Percentiles rank a stretch among this genome's conserved stretches.
These are phyloP conservation scores for Netelia melanura DNA, from an alignment of 2,888 invertebrate genomes.

Conservation along the genomic window DNA sequence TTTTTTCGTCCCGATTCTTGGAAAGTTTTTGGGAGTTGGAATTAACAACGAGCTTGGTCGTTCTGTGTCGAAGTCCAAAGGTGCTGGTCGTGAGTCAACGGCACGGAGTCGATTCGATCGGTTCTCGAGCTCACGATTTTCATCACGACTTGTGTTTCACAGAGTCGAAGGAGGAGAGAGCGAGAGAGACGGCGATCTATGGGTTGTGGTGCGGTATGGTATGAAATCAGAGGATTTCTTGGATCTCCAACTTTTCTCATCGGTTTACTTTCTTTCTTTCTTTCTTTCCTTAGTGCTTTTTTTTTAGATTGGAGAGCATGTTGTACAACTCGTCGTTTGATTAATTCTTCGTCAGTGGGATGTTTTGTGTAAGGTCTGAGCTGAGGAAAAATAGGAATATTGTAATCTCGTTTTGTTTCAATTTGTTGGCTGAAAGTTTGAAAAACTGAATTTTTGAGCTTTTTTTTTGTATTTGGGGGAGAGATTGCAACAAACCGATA, in stretches of 20 bases:
- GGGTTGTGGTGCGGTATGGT: neutral
- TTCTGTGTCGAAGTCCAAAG: constrained; percentile 7
- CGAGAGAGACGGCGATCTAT: neutral
- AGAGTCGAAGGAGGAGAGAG: constrained; percentile 19
- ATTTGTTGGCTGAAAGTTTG: no score
- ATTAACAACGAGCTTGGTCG: constrained; percentile 27
- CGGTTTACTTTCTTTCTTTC: constrained; percentile 19
- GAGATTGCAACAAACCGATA: no score
- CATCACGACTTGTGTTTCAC: constrained; percentile 15
- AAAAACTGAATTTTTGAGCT: no score
- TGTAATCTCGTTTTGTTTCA: no score
- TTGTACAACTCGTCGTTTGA: constrained; percentile 27
- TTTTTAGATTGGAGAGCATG: neutral
- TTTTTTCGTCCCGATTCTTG: neutral
- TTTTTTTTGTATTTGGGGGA: no score
- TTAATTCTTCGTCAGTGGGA: neutral
- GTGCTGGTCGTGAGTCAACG: constrained; percentile 28
- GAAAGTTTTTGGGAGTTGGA: neutral
- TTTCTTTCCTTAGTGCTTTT: neutral
- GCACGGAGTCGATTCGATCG: neutral
- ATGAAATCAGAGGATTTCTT: constrained; percentile 8
- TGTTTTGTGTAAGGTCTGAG: no score
- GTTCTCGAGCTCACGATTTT: constrained; percentile 30
- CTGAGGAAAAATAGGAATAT: no score
- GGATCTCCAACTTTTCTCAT: constrained; percentile 26